Evolutionary conservation across 2,113 vertebrate genomes (phyloP), one percentile per base, ranked within the genome.

Genomic region (Hippoglossus stenolepis): DNA sequence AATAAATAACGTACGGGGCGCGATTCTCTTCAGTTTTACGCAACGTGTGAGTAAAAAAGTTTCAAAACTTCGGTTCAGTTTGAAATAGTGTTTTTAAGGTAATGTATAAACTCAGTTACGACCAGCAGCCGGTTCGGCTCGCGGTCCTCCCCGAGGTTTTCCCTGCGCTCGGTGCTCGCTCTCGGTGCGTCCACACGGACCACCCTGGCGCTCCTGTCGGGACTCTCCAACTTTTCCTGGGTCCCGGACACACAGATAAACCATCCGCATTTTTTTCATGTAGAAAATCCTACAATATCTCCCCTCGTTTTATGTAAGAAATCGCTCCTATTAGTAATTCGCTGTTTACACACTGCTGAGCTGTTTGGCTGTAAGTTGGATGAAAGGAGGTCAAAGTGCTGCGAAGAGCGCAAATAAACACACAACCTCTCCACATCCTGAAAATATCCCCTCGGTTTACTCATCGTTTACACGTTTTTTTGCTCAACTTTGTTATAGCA

Each of bases 181-280:
- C 24, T 77, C 66, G 59, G 57, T 79, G 66, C 75, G 67, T 51
- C 54, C 54, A 49, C 31, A 63, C 47, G 65, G 80, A 76, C 71
- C 86, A 74, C 73, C 84, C 60, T 65, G 79, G 38, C 66, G 57
- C 75, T 79, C 10, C 84, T 61, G 71, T 65, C 73, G 54, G 73
- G 73, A 38, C 73, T 65, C 20, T 65, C 23, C 53, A 76, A 71
- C 79, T 87, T 69, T 67, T 56, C 78, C 63, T 47, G 47, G 35
- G 68, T 79, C 24, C 64, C 70, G 73, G 70, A 49, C 64, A 18
- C 15, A 53, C 5, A 65, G 23, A 63, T 26, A 2, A 9, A 24
- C 11, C 21, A 24, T 24, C 40, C 20, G 14, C 12, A 23, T 56
- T 49, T 8, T 47, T 69, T 51, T n/a, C n/a, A n/a, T n/a, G n/a